A percentile compares a stretch with the other conserved stretches of the same genome.
Conservation (phyloP, 2,113 vertebrate genomes). For the Oceanites oceanicus region DNA sequence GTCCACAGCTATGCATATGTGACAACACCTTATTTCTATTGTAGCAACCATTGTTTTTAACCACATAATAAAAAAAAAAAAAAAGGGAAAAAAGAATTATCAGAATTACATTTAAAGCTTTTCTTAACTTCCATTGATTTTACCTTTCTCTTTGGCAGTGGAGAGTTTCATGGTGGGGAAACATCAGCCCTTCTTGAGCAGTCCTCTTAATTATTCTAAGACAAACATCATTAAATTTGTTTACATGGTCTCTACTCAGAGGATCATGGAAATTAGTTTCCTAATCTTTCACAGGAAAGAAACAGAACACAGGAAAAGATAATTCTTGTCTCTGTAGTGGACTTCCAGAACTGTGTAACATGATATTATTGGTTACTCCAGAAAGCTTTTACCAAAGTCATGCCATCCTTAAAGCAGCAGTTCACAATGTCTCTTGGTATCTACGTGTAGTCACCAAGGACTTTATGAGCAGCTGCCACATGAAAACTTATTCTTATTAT, state of each 20-base stretch:
- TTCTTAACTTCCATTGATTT: neutral
- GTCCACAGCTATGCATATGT: neutral
- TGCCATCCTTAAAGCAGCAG: neutral
- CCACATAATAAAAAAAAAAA: neutral
- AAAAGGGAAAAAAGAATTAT: accelerated
- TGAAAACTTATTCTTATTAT: constrained; percentile 1
- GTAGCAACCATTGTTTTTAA: neutral
- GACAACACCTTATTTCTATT: neutral
- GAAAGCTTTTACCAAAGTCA: neutral
- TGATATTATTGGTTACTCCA: neutral
- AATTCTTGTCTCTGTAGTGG: neutral
- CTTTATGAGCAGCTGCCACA: neutral
- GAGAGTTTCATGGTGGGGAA: neutral
- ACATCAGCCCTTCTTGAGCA: neutral
- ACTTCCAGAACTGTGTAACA: neutral
- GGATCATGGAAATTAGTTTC: neutral
- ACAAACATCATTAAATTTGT: neutral
- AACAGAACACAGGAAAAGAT: neutral
- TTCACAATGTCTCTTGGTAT: neutral
- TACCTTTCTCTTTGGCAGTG: neutral
- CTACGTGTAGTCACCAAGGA: neutral
- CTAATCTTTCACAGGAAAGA: neutral
- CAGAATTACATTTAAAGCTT: neutral
- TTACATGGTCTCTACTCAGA: neutral
- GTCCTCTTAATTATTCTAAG: neutral